Conservation (phyloP, 2,888 invertebrate species). For the Boloria euphrosyne region DNA sequence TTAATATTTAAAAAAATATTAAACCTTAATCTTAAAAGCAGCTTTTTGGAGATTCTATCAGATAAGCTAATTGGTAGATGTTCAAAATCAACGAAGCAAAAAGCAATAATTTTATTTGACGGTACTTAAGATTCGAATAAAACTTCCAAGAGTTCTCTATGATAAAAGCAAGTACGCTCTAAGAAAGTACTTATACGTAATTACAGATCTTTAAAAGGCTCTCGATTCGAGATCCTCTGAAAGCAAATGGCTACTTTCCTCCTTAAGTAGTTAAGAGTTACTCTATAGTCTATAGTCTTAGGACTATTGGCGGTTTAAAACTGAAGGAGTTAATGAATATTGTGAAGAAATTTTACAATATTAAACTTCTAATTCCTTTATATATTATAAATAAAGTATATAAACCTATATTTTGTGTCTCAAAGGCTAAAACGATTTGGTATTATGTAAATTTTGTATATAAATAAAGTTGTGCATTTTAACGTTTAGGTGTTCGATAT, state of each 20-base stretch:
- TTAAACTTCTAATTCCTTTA: neutral
- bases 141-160: constrained; percentile 8
- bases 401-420: too few relatives aligned
- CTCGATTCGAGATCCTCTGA: constrained; percentile 34
- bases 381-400: too few relatives aligned
- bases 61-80: too few relatives aligned
- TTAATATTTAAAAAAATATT: too few relatives aligned
- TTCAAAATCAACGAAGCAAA: neutral
- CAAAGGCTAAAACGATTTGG: too few relatives aligned
- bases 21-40: neutral
- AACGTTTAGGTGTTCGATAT: too few relatives aligned
- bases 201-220: constrained; percentile 34
- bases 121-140: neutral
- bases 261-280: constrained; percentile 35
- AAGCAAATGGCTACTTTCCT: constrained; percentile 34
- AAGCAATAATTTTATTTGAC: constrained; percentile 7
- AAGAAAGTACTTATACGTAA: constrained; percentile 31
- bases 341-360: neutral
- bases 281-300: constrained; percentile 22
- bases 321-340: neutral
- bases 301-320: constrained; percentile 21
- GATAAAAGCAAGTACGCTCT: constrained; percentile 15
- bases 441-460: too few relatives aligned
- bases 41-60: too few relatives aligned
- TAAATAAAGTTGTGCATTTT: too few relatives aligned